Base-by-base conservation (phyloP, 2,888 invertebrate genomes). In the Hylaea fasciaria region DNA sequence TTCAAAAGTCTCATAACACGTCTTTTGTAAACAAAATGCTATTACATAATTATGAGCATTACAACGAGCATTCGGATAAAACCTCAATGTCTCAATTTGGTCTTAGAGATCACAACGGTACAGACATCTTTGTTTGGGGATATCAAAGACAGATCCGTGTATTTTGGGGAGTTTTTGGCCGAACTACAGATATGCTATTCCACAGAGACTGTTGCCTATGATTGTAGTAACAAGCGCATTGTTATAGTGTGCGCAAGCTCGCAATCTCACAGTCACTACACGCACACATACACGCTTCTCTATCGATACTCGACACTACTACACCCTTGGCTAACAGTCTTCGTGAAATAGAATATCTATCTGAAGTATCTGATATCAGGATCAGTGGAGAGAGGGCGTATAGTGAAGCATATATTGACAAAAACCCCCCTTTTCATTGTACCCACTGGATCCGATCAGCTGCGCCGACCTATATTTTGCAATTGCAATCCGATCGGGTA, bases 21-120 rank as follows among this genome's bases (percentile, higher is more conserved):
- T 56, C 51, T 47, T 32, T 40, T 16, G 39, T 10, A 40, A 53
- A 57, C 16, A 52, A 55, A 62, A 61, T 54, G 49, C 41, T 46
- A 46, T 50, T 51, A 28, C 37, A 50, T n/a, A n/a, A n/a, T n/a
- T 41, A 57, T 75, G 76, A 77, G 76, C 77, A 73, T 73, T 61
- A 57, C 55, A 61, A 61, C 72, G 68, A 71, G 73, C 70, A 66
- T 66, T 47, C 66, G 56, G 58, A 50, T 59, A 29, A 44, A 54
- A 32, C 39, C 9, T 16, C 13, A 48, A 51, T 52, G 53, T 45
- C 43, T 44, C 52, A 59, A 69, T 73, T 70, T 65, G 62, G 62
- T 69, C 65, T 58, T 66, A 64, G 71, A 76, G 71, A 74, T 72
- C 74, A 70, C 68, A 70, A 62, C 62, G 65, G 58, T 62, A 11